Evolutionary conservation across 2,797 vertebrate genomes (phyloP).

Genomic region (Lateolabrax maculatus): DNA sequence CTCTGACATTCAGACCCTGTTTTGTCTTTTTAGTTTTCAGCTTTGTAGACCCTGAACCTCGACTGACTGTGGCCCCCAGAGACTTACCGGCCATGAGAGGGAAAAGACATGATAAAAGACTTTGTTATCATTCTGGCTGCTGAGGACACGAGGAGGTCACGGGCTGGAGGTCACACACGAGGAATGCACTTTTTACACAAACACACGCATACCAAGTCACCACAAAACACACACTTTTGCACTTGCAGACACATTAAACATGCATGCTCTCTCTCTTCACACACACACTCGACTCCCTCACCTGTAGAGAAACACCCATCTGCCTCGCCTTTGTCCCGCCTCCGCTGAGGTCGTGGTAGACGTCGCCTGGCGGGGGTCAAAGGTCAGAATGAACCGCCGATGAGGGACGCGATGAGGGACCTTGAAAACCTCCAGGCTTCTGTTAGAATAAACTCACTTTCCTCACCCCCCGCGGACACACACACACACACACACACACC

Average conservation of each 20-base stretch:
- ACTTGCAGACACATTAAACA: slow-evolving; percentile 50
- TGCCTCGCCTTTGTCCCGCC: slow-evolving; percentile 61
- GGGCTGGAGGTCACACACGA: slow-evolving; percentile 41
- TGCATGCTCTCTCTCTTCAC: slow-evolving; percentile 67
- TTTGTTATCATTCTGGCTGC: slow-evolving; percentile 59
- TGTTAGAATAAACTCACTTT: not conserved
- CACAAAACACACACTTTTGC: slow-evolving; percentile 56
- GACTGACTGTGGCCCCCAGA: slow-evolving; percentile 44
- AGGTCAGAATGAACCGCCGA: slow-evolving; percentile 84
- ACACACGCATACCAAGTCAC: slow-evolving; percentile 14
- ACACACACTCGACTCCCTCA: slow-evolving; percentile 28
- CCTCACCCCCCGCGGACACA: not conserved
- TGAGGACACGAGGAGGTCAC: slow-evolving; percentile 54
- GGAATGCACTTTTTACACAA: slow-evolving; percentile 71
- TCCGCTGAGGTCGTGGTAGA: slow-evolving; percentile 27
- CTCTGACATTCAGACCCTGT: slow-evolving; percentile 84
- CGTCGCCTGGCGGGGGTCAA: slow-evolving; percentile 58
- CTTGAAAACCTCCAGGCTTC: slow-evolving; percentile 60
- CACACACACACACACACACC: slow-evolving; percentile 31
- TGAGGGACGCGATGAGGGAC: slow-evolving; percentile 78
- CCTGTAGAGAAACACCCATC: slow-evolving; percentile 49
- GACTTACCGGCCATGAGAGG: slow-evolving; percentile 38
- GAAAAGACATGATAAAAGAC: slow-evolving; percentile 39
- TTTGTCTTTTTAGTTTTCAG: slow-evolving; percentile 35
- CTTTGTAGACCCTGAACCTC: slow-evolving; percentile 51